These are phyloP conservation scores for Stegophylla sp. DNA, from an alignment of 2,888 invertebrate genomes.

Conservation along the genomic window DNA sequence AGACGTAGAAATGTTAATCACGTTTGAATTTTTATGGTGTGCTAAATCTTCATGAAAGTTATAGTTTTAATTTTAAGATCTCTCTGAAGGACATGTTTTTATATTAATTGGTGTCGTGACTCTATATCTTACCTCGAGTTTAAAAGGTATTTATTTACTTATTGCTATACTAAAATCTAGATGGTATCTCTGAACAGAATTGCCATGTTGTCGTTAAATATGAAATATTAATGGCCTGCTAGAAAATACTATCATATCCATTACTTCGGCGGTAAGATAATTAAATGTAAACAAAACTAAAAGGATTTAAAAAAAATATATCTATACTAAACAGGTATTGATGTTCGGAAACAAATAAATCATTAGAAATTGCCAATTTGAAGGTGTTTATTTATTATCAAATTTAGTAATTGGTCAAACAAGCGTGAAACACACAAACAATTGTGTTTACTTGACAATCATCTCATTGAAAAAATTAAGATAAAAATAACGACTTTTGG, in stretches of 20 bases:
- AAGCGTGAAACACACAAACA: neutral
- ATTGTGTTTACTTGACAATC: neutral
- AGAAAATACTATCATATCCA: no score
- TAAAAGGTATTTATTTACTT: constrained; percentile 24
- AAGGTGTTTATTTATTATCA: neutral
- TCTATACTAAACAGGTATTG: neutral
- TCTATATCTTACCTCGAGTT: neutral
- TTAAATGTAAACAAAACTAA: neutral
- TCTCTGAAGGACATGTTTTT: constrained; percentile 28
- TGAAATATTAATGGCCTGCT: no score
- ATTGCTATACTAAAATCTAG: constrained; percentile 13
- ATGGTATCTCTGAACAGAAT: neutral
- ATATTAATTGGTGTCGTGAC: constrained; percentile 16
- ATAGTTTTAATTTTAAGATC: constrained; percentile 4
- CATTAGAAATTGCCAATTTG: neutral
- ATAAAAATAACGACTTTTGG: neutral
- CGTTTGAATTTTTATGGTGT: constrained; percentile 2
- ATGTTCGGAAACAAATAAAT: neutral
- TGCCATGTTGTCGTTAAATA: neutral
- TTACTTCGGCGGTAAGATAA: neutral
- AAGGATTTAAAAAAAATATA: neutral
- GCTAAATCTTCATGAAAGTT: neutral
- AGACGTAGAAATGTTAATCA: neutral
- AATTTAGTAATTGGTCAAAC: neutral
- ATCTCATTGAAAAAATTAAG: neutral